Evolutionary conservation across 2,797 vertebrate genomes (phyloP), one percentile per base, ranked within the genome.

Genomic region (Antrozous pallidus): DNA sequence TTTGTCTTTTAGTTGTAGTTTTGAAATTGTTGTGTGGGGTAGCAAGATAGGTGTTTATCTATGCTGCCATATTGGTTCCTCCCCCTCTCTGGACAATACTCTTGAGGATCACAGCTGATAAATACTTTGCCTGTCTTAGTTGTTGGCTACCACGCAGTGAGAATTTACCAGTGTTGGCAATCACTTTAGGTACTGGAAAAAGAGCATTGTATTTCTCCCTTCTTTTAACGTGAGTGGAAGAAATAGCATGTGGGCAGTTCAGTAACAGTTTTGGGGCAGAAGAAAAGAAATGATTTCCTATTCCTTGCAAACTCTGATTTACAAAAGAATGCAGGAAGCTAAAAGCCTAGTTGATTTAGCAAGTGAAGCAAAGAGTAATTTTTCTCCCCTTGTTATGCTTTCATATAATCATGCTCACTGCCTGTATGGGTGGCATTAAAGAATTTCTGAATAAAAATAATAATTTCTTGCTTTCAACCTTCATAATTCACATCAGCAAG

Each of bases 391-490:
- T 97, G 97, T 98, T 97, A 69, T 0, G 92, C 96, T 98, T 98
- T 97, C 84, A 94, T 42, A 97, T 47, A 97, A 89, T 93, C 95
- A 73, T 67, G 95, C 95, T 97, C 94, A 80, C 94, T 97, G 97
- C 91, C 97, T 96, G 84, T 80, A 94, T 91, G 96, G 97, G 96
- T 96, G 96, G 97, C 97, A 98, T 97, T 96, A 96, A 98, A 97
- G 97, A 96, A 90, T 97, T 97, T 97, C 94, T 98, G 97, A 98
- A 98, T 98, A 97, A 97, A 98, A 97, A 97, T 97, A 97, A 97
- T 96, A 87, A 97, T 96, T 97, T 97, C 97, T 97, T 97, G 97
- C 98, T 98, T 97, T 98, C 96, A 95, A 93, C 95, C 95, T 93
- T 91, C 93, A 95, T 97, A 97, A 98, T 98, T 97, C 97, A 97